These are phyloP conservation scores for Pachycephala philippinensis DNA, from an alignment of 2,113 vertebrate species.

Conservation along the genomic window DNA sequence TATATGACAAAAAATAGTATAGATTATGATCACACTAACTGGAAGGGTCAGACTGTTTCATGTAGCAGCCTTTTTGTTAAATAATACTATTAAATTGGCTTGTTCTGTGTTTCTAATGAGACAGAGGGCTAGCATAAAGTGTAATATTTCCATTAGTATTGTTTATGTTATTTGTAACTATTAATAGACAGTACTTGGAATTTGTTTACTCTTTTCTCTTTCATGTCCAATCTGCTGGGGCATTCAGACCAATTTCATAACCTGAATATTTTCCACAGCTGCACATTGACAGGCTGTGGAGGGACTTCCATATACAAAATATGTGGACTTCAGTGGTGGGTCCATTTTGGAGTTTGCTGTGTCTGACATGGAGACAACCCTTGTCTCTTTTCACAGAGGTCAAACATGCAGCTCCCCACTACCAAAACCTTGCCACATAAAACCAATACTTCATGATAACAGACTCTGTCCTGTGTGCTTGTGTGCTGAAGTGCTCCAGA, in stretches of 20 bases:
- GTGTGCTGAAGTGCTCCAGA: not conserved
- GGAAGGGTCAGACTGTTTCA: not conserved
- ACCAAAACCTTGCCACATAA: not conserved
- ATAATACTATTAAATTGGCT: not conserved
- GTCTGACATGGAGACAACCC: not conserved
- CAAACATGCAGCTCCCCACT: not conserved
- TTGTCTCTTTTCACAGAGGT: not conserved
- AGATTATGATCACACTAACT: not conserved
- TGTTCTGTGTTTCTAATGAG: not conserved
- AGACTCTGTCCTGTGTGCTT: not conserved
- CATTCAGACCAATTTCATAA: not conserved
- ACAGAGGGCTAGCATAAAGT: not conserved
- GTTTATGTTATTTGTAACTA: not conserved
- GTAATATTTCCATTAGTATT: not conserved
- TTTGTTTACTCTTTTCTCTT: not conserved
- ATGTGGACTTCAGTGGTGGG: not conserved
- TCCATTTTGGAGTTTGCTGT: not conserved
- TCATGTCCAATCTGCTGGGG: not conserved
- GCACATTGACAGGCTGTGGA: not conserved
- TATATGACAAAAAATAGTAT: not conserved
- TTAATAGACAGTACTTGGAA: not conserved
- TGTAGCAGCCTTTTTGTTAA: not conserved
- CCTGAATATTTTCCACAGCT: not conserved
- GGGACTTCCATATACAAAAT: not conserved
- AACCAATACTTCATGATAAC: not conserved